A percentile compares a stretch with the other conserved stretches of the same genome.
These are phyloP conservation scores for Lycaena phlaeas DNA, from an alignment of 2,888 invertebrate genomes.

Conservation along the genomic window DNA sequence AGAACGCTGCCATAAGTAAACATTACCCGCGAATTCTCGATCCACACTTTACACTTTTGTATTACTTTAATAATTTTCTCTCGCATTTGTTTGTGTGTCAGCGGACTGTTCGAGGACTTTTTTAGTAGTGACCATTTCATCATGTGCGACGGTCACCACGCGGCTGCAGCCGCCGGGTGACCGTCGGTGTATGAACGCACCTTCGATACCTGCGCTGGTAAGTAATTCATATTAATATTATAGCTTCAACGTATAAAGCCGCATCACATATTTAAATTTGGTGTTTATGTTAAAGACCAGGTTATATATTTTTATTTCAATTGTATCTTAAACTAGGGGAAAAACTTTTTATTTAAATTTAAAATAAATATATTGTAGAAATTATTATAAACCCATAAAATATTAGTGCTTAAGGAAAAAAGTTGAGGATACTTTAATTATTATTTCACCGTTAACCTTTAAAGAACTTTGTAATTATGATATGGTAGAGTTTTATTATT, in stretches of 20 bases:
- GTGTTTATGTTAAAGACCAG: no score
- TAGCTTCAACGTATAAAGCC: neutral
- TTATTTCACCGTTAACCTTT: no score
- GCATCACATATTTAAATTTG: neutral
- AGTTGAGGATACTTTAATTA: no score
- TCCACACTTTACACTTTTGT: slow-evolving; percentile 15
- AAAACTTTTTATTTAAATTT: no score
- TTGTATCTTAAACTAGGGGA: no score
- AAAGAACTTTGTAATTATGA: no score
- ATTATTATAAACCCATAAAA: no score
- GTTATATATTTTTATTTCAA: no score
- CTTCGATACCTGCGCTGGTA: slow-evolving; percentile 45
- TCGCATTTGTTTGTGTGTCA: slow-evolving; percentile 1
- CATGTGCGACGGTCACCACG: slow-evolving; percentile 46
- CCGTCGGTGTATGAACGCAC: slow-evolving; percentile 27
- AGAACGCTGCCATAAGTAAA: slow-evolving; percentile 25
- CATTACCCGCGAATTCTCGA: slow-evolving; percentile 27
- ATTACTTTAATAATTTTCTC: no score
- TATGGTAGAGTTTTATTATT: no score
- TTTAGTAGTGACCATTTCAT: slow-evolving; percentile 23
- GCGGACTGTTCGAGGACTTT: slow-evolving; percentile 16
- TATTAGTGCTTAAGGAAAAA: no score
- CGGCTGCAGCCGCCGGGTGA: slow-evolving; percentile 48
- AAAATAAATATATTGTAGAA: no score
- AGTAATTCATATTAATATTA: slow-evolving; percentile 25